A percentile compares a stretch with the other conserved stretches of the same genome.
Conservation (phyloP, 1,140 invertebrate species). For the Teleopsis dalmanni region DNA sequence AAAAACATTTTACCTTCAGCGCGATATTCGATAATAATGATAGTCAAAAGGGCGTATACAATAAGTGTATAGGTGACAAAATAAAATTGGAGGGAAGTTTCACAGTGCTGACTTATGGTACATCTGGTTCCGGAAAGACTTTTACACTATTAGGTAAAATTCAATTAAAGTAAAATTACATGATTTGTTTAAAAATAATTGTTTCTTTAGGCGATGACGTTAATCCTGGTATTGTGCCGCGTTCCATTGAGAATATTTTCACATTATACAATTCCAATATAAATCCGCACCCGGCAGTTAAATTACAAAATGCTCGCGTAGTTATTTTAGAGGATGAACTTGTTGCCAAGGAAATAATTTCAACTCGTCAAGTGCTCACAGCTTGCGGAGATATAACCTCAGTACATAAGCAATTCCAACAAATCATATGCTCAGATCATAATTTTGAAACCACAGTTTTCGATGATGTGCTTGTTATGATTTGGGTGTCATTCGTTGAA, state of each 20-base stretch:
- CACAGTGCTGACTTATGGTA: conserved; percentile 79
- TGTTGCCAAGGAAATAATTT: conserved; percentile 42
- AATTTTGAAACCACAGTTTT: conserved; percentile 16
- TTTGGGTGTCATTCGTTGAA: conserved; percentile 88
- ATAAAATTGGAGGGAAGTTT: conserved; percentile 64
- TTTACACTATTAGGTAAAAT: conserved; percentile 67
- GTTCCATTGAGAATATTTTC: conserved; percentile 74
- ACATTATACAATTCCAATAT: conserved; percentile 43
- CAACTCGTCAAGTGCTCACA: conserved; percentile 35
- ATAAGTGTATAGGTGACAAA: conserved; percentile 52
- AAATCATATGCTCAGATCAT: conserved; percentile 44
- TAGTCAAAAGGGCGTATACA: conserved; percentile 48
- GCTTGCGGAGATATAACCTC: conserved; percentile 40
- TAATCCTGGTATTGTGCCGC: conserved; percentile 70
- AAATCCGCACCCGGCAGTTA: conserved; percentile 44
- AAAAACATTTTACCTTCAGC: conserved; percentile 58
- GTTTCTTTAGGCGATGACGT: conserved; percentile 50
- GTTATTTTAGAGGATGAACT: conserved; percentile 39
- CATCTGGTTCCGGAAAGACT: conserved; percentile 73
- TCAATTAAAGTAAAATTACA: conserved; percentile 41
- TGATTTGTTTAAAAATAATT: conserved; percentile 30
- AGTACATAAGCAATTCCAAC: conserved; percentile 46
- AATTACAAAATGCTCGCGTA: conserved; percentile 44
- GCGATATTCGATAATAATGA: conserved; percentile 54
- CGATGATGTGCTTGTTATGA: conserved; percentile 26